phyloP scores from a whole-genome alignment of 2,113 vertebrate species.

The Pavo muticus region DNA sequence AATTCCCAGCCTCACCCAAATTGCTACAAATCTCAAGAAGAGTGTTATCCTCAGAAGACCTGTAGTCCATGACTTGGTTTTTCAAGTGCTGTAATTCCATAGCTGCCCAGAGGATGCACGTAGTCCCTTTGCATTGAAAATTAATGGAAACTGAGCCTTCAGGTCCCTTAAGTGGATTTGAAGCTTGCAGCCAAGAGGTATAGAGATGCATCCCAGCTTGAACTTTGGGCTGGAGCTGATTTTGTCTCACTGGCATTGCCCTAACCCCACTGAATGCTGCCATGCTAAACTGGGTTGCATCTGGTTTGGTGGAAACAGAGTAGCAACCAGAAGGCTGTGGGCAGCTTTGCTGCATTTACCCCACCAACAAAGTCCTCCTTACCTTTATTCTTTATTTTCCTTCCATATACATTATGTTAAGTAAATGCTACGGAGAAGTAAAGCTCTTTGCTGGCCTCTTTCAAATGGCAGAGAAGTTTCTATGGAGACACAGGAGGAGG shows the following conservation, averaged over 20 bases:
- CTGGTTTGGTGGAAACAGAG: background rate
- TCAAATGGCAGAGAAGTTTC: constrained; percentile 11
- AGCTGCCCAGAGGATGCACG: background rate
- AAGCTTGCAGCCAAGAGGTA: background rate
- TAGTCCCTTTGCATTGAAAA: constrained; percentile 35
- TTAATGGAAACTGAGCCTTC: constrained; percentile 38
- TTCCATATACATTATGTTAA: background rate
- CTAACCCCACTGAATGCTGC: rapidly evolving
- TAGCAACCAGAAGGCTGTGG: too few species aligned
- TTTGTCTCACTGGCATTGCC: background rate
- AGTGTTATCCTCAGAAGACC: constrained; percentile 53
- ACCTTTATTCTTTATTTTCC: background rate
- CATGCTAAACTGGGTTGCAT: too few species aligned
- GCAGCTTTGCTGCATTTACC: background rate
- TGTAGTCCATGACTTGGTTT: background rate
- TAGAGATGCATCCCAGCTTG: background rate
- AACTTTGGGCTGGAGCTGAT: background rate
- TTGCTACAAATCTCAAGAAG: constrained; percentile 10
- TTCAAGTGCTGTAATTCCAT: constrained; percentile 7
- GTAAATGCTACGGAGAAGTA: background rate
- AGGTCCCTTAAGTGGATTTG: constrained; percentile 56
- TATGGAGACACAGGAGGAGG: background rate
- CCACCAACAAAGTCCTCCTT: background rate
- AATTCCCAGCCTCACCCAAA: constrained; percentile 22
- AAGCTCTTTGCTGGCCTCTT: background rate